Evolutionary conservation across 2,888 invertebrate genomes (phyloP), one percentile per base, ranked within the genome.

Genomic region (Drosophila robusta): DNA sequence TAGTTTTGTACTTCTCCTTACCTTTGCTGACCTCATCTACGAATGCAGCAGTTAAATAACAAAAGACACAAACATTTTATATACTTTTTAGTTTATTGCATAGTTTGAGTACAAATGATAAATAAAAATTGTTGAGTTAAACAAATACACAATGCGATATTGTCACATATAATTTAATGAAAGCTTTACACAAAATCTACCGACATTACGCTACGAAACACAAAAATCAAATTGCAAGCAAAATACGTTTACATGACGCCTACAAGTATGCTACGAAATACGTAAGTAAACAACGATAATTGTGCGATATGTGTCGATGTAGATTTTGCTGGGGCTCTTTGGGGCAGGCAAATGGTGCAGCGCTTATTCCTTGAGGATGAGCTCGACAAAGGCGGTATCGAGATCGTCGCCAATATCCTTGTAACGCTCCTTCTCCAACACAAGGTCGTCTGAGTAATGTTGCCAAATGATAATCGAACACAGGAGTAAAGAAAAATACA

Each of bases 321-420:
- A 67, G 64, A 80, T 67, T 70, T 67, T 66, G 64, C 29, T 66
- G 67, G 55, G 52, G 66, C 68, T 68, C 54, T 75, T 57, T 66
- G 61, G 66, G 68, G 71, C 71, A 61, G 80, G 83, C 74, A 63
- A 63, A 36, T 32, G 51, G 51, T 57, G 70, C 64, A 54, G 72
- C 46, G 70, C 51, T 91, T 94, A 94, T 93, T 95, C 94, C 93
- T 95, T 95, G 93, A 95, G 95, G 93, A 96, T 95, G 92, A 97
- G 96, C 93, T 97, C 97, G 94, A 98, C 98, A 95, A 99, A 99
- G 92, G 99, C 99, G 93, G 97, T 97, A 94, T 99, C 99, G 95
- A 99, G 95, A 94, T 99, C 99, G 95, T 99, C 99, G 95, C 98
- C 98, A 95, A 99, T 99, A 94, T 97, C 96, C 95, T 99, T 99